Evolutionary conservation across 1,140 invertebrate genomes (phyloP).

Genomic region (Monochamus saltuarius): DNA sequence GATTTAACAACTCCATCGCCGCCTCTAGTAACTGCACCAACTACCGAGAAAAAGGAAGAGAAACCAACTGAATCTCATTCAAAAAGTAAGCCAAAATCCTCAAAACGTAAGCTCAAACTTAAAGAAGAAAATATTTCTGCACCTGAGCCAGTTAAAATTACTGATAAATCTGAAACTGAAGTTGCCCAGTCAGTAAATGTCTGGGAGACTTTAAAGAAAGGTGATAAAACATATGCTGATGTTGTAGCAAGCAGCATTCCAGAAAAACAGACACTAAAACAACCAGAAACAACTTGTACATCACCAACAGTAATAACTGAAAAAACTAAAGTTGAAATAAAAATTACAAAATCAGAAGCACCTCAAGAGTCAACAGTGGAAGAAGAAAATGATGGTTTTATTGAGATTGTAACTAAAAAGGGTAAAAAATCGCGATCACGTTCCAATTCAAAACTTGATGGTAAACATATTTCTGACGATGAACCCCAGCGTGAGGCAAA

Average conservation of each 20-base stretch:
- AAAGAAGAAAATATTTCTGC: too few species aligned
- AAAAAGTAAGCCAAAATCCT: background rate
- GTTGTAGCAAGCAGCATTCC: conserved; percentile 52
- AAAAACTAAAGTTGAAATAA: conserved; percentile 24
- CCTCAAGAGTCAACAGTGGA: conserved; percentile 9
- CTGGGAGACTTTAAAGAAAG: conserved; percentile 52
- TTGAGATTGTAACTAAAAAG: conserved; percentile 34
- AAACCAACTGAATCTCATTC: conserved; percentile 1
- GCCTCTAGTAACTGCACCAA: too few species aligned
- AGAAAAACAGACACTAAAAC: background rate
- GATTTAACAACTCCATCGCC: too few species aligned
- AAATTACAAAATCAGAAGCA: conserved; percentile 15
- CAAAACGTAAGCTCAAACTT: too few species aligned
- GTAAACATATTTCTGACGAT: background rate
- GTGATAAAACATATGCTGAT: conserved; percentile 62
- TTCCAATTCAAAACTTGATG: conserved; percentile 26
- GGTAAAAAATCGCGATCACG: conserved; percentile 51
- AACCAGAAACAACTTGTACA: background rate
- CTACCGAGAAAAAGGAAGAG: background rate
- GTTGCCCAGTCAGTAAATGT: conserved; percentile 24
- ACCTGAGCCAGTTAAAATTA: background rate
- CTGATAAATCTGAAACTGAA: background rate
- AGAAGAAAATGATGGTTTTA: conserved; percentile 53
- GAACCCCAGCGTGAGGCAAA: background rate
- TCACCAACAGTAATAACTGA: background rate